Evolutionary conservation across 2,113 vertebrate species (phyloP).

Genomic region (Prietella phreatophila): DNA sequence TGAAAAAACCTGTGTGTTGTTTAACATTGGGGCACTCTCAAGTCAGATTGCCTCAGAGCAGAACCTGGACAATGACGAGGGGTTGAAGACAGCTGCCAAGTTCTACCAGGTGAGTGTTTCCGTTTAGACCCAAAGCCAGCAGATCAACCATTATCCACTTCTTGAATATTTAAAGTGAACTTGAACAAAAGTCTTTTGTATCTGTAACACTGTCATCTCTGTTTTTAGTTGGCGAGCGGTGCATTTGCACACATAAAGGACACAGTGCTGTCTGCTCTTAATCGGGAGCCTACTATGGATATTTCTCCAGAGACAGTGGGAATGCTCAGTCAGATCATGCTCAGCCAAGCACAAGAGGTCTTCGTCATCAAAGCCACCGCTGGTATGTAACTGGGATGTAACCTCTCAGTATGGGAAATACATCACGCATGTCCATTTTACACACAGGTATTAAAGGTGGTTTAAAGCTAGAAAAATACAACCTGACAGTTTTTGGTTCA

Average conservation of each 20-base stretch:
- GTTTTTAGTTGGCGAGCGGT: conserved; percentile 87
- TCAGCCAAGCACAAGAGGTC: conserved; percentile 98
- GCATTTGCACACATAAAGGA: conserved; percentile 97
- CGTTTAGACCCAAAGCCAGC: not conserved
- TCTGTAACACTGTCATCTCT: not conserved
- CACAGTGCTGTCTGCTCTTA: conserved; percentile 91
- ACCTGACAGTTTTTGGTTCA: not conserved
- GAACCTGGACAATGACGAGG: conserved; percentile 95
- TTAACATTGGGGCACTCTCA: conserved; percentile 91
- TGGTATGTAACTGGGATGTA: conserved; percentile 71
- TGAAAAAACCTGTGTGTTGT: conserved; percentile 96
- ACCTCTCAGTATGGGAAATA: not conserved
- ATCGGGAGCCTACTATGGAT: conserved; percentile 94
- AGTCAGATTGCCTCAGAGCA: conserved; percentile 97
- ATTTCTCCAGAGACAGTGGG: conserved; percentile 94
- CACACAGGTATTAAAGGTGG: too few relatives aligned
- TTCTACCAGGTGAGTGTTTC: conserved; percentile 85
- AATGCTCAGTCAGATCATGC: conserved; percentile 93
- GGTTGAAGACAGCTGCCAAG: conserved; percentile 89
- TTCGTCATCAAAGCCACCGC: conserved; percentile 96
- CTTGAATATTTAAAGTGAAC: not conserved
- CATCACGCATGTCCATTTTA: too few relatives aligned
- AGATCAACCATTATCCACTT: not conserved
- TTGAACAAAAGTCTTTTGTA: not conserved
- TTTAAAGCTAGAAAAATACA: too few relatives aligned